phyloP scores from a whole-genome alignment of 2,888 invertebrate species.

The Nesidiocoris tenuis region DNA sequence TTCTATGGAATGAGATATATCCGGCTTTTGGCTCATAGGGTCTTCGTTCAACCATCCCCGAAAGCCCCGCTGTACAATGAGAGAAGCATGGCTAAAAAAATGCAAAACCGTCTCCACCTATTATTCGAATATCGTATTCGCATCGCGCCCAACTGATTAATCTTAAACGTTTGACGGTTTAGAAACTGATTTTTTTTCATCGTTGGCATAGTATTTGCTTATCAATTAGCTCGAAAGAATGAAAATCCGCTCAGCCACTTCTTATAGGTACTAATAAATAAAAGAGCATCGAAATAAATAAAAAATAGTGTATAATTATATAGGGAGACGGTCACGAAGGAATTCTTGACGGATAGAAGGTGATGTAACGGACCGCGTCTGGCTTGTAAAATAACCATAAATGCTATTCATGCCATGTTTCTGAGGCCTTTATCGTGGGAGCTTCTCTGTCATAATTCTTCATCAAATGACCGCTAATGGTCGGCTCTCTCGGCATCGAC shows the following conservation, averaged over 20 bases:
- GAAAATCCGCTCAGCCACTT: background rate
- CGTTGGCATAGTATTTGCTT: too few relatives aligned
- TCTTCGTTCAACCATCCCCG: too few relatives aligned
- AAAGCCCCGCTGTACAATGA: too few relatives aligned
- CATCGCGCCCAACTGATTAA: too few relatives aligned
- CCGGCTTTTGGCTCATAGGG: too few relatives aligned
- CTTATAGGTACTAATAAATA: background rate
- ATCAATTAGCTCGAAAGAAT: background rate
- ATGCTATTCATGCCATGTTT: conserved; percentile 35
- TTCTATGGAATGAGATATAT: too few relatives aligned
- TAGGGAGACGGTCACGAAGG: background rate
- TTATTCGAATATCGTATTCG: too few relatives aligned
- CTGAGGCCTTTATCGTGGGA: conserved; percentile 14
- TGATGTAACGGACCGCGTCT: conserved; percentile 15
- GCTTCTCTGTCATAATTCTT: conserved; percentile 31
- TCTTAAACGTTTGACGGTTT: too few relatives aligned
- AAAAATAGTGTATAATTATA: background rate
- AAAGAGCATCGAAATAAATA: background rate
- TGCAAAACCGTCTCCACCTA: too few relatives aligned
- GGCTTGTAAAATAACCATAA: conserved; percentile 39
- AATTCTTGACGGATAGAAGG: conserved; percentile 11
- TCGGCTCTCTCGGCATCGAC: conserved; percentile 23
- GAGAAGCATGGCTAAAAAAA: too few relatives aligned
- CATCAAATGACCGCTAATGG: conserved; percentile 39
- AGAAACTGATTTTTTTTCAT: too few relatives aligned